phyloP scores from a whole-genome alignment of 2,888 invertebrate genomes.

The Sinodicranocentrus sp. region DNA sequence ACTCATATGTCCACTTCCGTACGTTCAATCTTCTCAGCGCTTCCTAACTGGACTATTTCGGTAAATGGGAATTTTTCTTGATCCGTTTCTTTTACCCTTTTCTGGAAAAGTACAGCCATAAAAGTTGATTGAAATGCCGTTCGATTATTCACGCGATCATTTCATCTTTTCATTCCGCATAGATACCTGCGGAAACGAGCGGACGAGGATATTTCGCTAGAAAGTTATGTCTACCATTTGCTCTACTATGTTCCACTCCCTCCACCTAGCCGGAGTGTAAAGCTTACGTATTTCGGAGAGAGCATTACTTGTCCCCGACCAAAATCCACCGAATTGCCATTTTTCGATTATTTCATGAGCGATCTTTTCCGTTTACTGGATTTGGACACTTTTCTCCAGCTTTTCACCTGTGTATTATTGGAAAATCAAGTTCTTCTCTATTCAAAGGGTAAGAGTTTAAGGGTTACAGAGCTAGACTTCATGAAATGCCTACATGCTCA shows the following conservation, averaged over 20 bases:
- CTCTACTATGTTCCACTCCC: slow-evolving; percentile 96
- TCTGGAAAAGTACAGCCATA: not conserved
- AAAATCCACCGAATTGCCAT: slow-evolving; percentile 90
- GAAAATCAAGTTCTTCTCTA: slow-evolving; percentile 98
- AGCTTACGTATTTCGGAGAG: slow-evolving; percentile 81
- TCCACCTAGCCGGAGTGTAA: slow-evolving; percentile 90
- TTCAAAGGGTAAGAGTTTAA: slow-evolving; percentile 86
- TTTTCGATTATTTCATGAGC: slow-evolving; percentile 95
- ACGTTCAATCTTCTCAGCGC: slow-evolving; percentile 90
- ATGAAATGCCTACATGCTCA: no score
- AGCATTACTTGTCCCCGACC: slow-evolving; percentile 80
- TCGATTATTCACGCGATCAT: not conserved
- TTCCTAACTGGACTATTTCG: slow-evolving; percentile 93
- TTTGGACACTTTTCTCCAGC: slow-evolving; percentile 93
- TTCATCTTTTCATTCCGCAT: slow-evolving; percentile 77
- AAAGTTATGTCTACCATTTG: slow-evolving; percentile 96
- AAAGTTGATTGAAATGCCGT: not conserved
- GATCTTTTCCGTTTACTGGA: slow-evolving; percentile 93
- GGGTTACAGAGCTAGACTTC: not conserved
- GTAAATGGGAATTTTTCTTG: slow-evolving; percentile 80
- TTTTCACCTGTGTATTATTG: slow-evolving; percentile 95
- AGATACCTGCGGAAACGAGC: slow-evolving; percentile 53
- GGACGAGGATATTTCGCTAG: slow-evolving; percentile 80
- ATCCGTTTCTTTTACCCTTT: not conserved
- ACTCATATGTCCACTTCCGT: slow-evolving; percentile 93